Evolutionary conservation across 2,888 invertebrate genomes (phyloP), one percentile per base, ranked within the genome.

Genomic region (Perizoma affinitatum): DNA sequence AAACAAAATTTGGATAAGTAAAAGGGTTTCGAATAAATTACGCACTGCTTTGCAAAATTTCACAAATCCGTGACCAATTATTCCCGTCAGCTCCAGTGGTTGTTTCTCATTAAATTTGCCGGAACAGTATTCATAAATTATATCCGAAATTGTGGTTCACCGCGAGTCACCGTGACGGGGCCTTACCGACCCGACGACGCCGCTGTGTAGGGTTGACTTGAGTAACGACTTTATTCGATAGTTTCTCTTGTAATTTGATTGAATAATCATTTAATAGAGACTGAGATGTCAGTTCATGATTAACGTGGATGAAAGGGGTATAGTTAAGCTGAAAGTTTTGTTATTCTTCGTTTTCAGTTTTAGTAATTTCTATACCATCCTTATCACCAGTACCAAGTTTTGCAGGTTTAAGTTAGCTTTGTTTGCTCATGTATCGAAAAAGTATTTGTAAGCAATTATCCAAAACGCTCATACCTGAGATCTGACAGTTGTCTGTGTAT

Each of bases 101-200:
- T 58, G 65, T 65, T 66, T 58, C 67, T 66, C 65, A 66, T 63
- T 65, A 63, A 59, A 66, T 66, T 62, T 58, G 52, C 51, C 58
- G 62, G 68, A 63, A 58, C 58, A 53, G 58, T 63, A 66, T 65
- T 70, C 66, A 70, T 68, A 72, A 78, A 76, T 78, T 75, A 73
- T 71, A 65, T 53, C 69, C 67, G 53, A 72, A 67, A 65, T 65
- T 63, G 70, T 66, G 68, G 58, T 70, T 65, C 71, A 69, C 71
- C 69, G 73, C 79, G 72, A 76, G 78, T 76, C 73, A 75, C 61
- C 67, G 62, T 79, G 76, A 76, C 72, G 51, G 55, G 67, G 65
- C 54, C 59, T 50, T 45, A 43, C 56, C 43, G 58, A 51, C 63
- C 65, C 52, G 38, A 22, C 65, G 52, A 22, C 65, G 52, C 36